Evolutionary conservation across 2,797 vertebrate species (phyloP).

Genomic region (Chelmon rostratus): DNA sequence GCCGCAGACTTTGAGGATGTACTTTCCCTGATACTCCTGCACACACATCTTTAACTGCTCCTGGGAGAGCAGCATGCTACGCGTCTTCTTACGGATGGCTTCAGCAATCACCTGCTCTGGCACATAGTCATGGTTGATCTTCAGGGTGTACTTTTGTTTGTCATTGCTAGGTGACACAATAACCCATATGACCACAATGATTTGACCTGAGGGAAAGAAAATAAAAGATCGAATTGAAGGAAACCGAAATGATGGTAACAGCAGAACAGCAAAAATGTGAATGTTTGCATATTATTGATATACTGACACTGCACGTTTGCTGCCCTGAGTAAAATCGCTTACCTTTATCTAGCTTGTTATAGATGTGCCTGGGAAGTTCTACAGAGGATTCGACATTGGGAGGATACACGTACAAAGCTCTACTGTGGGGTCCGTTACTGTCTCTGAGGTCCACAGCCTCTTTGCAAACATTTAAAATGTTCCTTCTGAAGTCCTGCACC

Average conservation of each 20-base stretch:
- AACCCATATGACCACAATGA: conserved; percentile 99
- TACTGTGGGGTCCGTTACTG: conserved; percentile 93
- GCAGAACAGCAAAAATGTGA: neutral
- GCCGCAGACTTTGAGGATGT: conserved; percentile 99
- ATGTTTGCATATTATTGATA: neutral
- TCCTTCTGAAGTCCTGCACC: conserved; percentile 98
- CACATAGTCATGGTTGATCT: conserved; percentile 98
- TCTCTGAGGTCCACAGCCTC: conserved; percentile 97
- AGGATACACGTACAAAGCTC: conserved; percentile 97
- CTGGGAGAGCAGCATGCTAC: conserved; percentile 96
- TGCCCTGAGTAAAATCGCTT: conserved; percentile 29
- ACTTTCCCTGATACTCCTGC: conserved; percentile 99
- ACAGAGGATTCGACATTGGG: conserved; percentile 96
- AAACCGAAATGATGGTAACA: too few species aligned
- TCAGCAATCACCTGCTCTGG: conserved; percentile 99
- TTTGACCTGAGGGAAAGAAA: conserved; percentile 89
- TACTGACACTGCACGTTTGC: neutral
- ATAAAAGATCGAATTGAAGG: conserved; percentile 4
- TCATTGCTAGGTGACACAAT: conserved; percentile 99
- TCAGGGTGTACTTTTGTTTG: conserved; percentile 98
- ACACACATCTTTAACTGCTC: conserved; percentile 99
- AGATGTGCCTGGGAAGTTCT: conserved; percentile 98
- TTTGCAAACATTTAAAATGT: conserved; percentile 99
- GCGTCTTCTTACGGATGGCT: conserved; percentile 98
- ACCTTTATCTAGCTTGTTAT: conserved; percentile 99